These are phyloP conservation scores for Seira musarum DNA, from an alignment of 2,888 invertebrate species.

Conservation along the genomic window DNA sequence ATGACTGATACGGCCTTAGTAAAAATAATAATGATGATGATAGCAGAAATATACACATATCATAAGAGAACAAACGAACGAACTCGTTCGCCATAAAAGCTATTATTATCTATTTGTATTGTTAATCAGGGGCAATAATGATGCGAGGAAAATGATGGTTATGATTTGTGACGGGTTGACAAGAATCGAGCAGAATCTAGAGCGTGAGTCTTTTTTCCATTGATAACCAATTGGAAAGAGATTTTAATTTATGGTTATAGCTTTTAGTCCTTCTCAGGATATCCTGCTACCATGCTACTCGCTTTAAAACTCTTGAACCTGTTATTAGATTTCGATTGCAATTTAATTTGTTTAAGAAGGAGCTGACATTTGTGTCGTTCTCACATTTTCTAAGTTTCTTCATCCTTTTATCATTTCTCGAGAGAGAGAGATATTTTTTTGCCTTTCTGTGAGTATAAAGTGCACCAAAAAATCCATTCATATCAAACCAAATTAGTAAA, in stretches of 20 bases:
- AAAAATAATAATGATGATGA: not conserved
- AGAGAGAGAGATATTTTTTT: no score
- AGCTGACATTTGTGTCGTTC: no score
- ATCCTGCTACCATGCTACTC: not conserved
- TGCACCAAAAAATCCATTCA: not conserved
- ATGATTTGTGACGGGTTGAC: conserved; percentile 24
- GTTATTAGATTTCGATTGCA: not conserved
- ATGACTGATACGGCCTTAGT: not conserved
- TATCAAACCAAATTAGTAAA: not conserved
- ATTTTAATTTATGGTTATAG: not conserved
- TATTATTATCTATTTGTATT: conserved; percentile 18
- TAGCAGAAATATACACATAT: no score
- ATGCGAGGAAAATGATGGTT: not conserved
- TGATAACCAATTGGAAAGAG: not conserved
- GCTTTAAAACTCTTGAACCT: not conserved
- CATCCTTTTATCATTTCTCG: no score
- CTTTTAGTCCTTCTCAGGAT: not conserved
- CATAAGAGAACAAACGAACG: not conserved
- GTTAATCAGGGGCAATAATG: not conserved
- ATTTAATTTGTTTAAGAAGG: not conserved
- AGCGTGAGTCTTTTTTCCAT: conserved; percentile 23
- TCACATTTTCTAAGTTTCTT: no score
- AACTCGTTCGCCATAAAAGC: not conserved
- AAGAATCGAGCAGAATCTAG: conserved; percentile 32
- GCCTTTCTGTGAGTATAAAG: not conserved